Base-by-base conservation (phyloP, 2,888 invertebrate genomes). In the Antitype chi region DNA sequence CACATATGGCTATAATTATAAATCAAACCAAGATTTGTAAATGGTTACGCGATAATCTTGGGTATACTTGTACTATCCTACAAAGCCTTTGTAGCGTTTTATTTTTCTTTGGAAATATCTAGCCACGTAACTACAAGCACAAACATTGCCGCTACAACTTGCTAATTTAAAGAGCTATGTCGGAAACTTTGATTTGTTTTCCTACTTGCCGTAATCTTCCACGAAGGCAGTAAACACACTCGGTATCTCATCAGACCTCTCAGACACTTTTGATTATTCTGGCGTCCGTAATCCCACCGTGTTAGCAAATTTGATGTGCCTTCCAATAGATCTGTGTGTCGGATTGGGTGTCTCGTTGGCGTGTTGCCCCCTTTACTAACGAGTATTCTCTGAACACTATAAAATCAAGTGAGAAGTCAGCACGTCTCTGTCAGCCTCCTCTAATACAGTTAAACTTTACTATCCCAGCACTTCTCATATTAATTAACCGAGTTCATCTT, bases 391-490 rank as follows among this genome's bases (percentile, higher is more conserved):
- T 55, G 57, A 83, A 76, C 25, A 28, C 72, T 52, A 73, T 80
- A 80, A 63, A 70, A 77, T 84, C 49, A 57, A 32, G 52, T 13
- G 63, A 38, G 43, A 60, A 66, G 32, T 57, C 55, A 23, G 57
- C 53, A 63, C 17, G 38, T 57, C 63, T 66, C 60, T 57, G 25
- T 57, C 53, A 64, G 76, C 49, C 52, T 77, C 71, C 63, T 38
- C 64, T 74, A 78, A 77, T 80, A 76, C 84, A 87, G 87, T 88
- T 83, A 74, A 83, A 84, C 47, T 78, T 74, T 68, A 76, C 63
- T 70, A 59, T 75, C 25, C 47, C 67, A 81, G 78, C 86, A 72
- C 77, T 81, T 75, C 70, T 74, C 77, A 62, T 85, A 71, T 60
- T 80, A 81, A 70, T 83, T 76, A 76, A 75, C 72, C 15, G 74